Evolutionary conservation across 2,113 vertebrate species (phyloP), one percentile per base, ranked within the genome.

Genomic region (Solea senegalensis): DNA sequence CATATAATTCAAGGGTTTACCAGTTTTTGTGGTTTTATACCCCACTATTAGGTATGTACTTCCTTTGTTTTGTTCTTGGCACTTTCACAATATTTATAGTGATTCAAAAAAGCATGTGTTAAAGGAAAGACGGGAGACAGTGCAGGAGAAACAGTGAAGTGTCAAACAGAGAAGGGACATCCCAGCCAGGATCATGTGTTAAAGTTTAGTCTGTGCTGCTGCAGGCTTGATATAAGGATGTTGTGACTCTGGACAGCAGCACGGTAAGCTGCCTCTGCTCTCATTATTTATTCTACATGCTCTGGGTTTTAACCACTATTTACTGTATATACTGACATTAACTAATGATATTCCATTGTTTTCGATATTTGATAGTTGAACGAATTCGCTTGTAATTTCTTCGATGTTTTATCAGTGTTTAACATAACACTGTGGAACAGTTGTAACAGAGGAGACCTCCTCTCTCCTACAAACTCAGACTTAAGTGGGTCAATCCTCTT

Each of bases 231-330:
- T 53, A 10, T 66, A 39, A 65, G 66, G 63, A 69, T 55, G 62
- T 65, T 75, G 60, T 81, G 63, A 44, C 66, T 65, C 59, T 50
- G 50, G 65, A 74, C 81, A 55, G 76, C 62, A 60, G 50, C 59
- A 65, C 57, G 85, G 88, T 89, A 86, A 86, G 86, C 70, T 69
- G 52, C 56, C 48, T 74, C 69, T 65, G 14, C 44, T 80, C 52
- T 48, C 48, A 43, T 26, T 4, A 8, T 54, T 51, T 15, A 28
- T 45, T 9, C n/a, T 12, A 26, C 2, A 0, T 16, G 27, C 10
- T 50, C 15, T 7, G 14, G 0, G 34, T n/a, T 27, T 46, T 51
- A 15, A 9, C 11, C 12, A 0, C 5, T 60, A 59, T 51, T 57
- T 55, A 39, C 13, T 43, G 2, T 16, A 34, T 34, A 34, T 26